Percentiles rank a stretch among this genome's conserved stretches.
phyloP scores from a whole-genome alignment of 2,888 invertebrate species.

The Lymantria dispar region DNA sequence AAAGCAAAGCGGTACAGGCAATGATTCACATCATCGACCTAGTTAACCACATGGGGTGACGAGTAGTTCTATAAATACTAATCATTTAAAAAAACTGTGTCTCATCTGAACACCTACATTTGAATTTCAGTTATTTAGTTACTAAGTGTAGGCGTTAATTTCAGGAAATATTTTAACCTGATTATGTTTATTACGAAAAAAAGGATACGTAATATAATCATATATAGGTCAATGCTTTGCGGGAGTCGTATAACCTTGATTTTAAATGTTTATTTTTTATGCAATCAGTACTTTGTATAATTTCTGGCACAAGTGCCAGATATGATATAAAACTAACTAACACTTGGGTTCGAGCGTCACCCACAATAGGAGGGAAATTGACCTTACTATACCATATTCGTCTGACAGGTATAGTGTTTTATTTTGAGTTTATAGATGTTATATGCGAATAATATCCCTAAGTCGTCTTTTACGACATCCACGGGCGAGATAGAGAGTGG shows the following conservation, averaged over 20 bases:
- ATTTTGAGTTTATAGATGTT: too few species aligned
- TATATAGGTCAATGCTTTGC: not conserved
- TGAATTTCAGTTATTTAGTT: slow-evolving; percentile 7
- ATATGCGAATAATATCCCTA: too few species aligned
- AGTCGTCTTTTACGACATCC: too few species aligned
- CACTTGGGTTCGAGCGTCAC: too few species aligned
- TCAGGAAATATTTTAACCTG: slow-evolving; percentile 3
- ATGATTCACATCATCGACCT: slow-evolving; percentile 30
- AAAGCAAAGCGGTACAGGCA: slow-evolving; percentile 8
- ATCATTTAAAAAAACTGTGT: slow-evolving; percentile 11
- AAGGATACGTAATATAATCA: not conserved
- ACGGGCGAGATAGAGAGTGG: too few species aligned
- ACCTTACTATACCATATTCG: too few species aligned
- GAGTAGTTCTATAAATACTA: slow-evolving; percentile 29
- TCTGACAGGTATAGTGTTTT: too few species aligned
- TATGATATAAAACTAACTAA: too few species aligned
- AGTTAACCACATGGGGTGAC: slow-evolving; percentile 22
- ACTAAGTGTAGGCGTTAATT: slow-evolving; percentile 5
- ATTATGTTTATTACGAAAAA: not conserved
- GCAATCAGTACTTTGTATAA: not conserved
- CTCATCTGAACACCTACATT: not conserved
- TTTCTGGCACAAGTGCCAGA: too few species aligned
- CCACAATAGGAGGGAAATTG: too few species aligned
- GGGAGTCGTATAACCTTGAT: not conserved
- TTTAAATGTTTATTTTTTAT: not conserved